Conservation (phyloP, 2,113 vertebrate species). For the Girardinichthys multiradiatus region DNA sequence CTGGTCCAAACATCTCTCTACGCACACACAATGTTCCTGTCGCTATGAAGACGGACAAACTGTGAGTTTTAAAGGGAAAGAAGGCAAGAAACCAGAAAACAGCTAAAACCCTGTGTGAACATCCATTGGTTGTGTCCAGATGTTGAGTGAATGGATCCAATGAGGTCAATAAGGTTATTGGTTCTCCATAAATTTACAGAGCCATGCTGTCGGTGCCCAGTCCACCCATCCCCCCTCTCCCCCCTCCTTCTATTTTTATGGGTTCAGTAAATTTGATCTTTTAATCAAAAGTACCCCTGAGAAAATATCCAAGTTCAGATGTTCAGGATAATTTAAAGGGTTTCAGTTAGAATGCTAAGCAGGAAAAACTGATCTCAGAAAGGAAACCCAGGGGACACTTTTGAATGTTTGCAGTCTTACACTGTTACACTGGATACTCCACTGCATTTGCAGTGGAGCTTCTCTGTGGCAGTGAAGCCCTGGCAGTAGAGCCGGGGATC, state of each 20-base stretch:
- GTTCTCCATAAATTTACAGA: constrained; percentile 68
- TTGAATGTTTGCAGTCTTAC: constrained; percentile 54
- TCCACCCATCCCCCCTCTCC: background rate
- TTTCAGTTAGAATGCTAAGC: constrained; percentile 63
- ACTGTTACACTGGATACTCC: constrained; percentile 36
- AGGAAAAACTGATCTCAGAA: constrained; percentile 57
- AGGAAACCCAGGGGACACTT: constrained; percentile 59
- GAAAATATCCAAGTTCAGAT: constrained; percentile 70
- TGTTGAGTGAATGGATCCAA: constrained; percentile 54
- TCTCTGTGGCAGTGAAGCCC: constrained; percentile 30
- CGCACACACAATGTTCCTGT: background rate
- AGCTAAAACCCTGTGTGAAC: constrained; percentile 26
- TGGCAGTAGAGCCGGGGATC: constrained; percentile 21
- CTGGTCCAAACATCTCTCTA: background rate
- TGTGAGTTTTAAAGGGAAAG: constrained; percentile 6
- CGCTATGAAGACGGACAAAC: background rate
- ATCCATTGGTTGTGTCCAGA: constrained; percentile 53
- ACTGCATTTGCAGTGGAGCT: constrained; percentile 20
- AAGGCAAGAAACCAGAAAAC: constrained; percentile 23
- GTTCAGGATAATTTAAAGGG: constrained; percentile 66
- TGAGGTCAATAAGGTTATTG: constrained; percentile 59
- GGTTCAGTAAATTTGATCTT: constrained; percentile 73
- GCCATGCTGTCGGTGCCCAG: constrained; percentile 6
- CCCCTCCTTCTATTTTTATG: constrained; percentile 65
- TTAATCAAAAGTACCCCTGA: constrained; percentile 73